These are phyloP conservation scores for Oscarella lobularis DNA, from an alignment of 37 sponge, comb jelly and placozoan genomes.

Conservation along the genomic window DNA sequence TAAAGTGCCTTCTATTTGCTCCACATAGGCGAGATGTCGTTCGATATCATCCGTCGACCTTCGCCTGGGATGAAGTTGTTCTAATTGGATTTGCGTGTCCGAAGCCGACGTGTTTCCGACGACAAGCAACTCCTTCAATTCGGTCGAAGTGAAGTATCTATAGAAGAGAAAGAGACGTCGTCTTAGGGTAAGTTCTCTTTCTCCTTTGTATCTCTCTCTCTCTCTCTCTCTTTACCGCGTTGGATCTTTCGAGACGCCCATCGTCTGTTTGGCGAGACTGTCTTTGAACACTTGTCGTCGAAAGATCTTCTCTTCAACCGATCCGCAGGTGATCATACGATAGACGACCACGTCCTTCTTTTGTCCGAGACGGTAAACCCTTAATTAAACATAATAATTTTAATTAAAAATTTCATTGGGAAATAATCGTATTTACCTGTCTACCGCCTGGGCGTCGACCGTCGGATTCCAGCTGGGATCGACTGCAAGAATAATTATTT, in stretches of 20 bases:
- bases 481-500: not conserved
- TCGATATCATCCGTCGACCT: no score
- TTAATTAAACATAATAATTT: not conserved
- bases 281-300: conserved; percentile 32
- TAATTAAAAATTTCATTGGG: not conserved
- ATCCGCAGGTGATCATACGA: conserved; percentile 27
- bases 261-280: not conserved
- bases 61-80: no score
- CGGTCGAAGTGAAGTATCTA: no score
- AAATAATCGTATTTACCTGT: conserved; percentile 16
- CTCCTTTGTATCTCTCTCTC: no score
- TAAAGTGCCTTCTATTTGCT: no score
- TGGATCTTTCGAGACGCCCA: not conserved
- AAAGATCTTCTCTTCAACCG: conserved; percentile 41
- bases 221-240: not conserved
- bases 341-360: conserved; percentile 31
- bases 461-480: conserved; percentile 49
- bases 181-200: no score
- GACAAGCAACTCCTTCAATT: no score
- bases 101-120: no score
- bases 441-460: conserved; percentile 30
- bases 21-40: no score
- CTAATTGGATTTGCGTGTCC: no score
- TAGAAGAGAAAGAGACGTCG: no score
- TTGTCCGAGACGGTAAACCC: conserved; percentile 30